phyloP scores from a whole-genome alignment of 2,888 invertebrate genomes.

The Phengaris arion region DNA sequence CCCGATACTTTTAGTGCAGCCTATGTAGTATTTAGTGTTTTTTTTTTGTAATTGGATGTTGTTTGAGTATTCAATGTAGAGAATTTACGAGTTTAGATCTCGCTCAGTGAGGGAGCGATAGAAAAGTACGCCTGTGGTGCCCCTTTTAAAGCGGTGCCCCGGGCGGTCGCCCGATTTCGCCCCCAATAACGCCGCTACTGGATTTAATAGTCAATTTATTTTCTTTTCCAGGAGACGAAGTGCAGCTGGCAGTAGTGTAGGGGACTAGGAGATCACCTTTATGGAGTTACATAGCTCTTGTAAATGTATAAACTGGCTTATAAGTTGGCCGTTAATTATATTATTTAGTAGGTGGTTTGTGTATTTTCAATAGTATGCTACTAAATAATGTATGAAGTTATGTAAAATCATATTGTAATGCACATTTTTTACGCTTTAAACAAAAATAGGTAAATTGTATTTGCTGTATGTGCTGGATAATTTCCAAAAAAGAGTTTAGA shows the following conservation, averaged over 20 bases:
- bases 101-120: too few species aligned
- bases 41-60: too few species aligned
- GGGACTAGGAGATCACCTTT: slow-evolving; percentile 41
- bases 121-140: too few species aligned
- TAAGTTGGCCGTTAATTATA: not conserved
- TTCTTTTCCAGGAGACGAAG: slow-evolving; percentile 54
- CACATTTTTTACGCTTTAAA: not conserved
- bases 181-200: too few species aligned
- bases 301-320: slow-evolving; percentile 5
- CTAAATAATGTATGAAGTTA: not conserved
- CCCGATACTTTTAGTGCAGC: too few species aligned
- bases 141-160: too few species aligned
- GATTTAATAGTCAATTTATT: not conserved
- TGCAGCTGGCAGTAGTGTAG: slow-evolving; percentile 48
- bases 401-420: not conserved
- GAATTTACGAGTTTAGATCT: too few species aligned
- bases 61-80: too few species aligned
- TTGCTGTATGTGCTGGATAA: not conserved
- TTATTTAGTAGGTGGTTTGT: not conserved
- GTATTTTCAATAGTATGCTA: not conserved
- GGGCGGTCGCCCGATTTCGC: too few species aligned
- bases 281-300: not conserved
- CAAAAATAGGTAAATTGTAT: not conserved
- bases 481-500: slow-evolving; percentile 12
- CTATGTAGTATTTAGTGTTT: too few species aligned